Conservation (phyloP, 2,888 invertebrate genomes). For the Agelastica alni region DNA sequence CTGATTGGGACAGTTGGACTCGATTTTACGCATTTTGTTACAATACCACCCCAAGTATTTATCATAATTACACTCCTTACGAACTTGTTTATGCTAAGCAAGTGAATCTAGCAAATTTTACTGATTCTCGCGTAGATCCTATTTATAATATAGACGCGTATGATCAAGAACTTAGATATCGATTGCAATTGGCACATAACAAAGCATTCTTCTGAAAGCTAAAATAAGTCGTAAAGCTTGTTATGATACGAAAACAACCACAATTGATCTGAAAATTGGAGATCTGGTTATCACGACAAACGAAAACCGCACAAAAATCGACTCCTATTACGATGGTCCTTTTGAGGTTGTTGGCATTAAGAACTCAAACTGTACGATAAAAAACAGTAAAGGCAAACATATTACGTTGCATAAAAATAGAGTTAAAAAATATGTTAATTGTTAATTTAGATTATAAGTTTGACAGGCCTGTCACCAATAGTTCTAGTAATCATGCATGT, state of each 20-base stretch:
- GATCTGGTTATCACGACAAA: constrained; percentile 13
- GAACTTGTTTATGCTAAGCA: constrained; percentile 31
- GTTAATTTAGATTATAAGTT: not conserved
- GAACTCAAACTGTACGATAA: constrained; percentile 2
- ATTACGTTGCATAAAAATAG: constrained; percentile 8
- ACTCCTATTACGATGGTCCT: not conserved
- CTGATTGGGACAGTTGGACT: constrained; percentile 29
- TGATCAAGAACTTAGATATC: constrained; percentile 21
- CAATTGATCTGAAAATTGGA: constrained; percentile 1
- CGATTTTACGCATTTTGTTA: constrained; percentile 27
- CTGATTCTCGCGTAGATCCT: no score
- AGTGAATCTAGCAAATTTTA: constrained; percentile 17
- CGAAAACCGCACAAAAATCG: constrained; percentile 11
- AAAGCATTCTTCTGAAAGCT: constrained; percentile 16
- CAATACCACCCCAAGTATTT: constrained; percentile 30
- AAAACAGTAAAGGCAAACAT: not conserved
- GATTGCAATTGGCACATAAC: constrained; percentile 25
- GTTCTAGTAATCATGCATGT: not conserved
- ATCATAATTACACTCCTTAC: constrained; percentile 20
- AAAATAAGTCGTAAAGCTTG: constrained; percentile 19
- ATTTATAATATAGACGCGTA: constrained; percentile 30
- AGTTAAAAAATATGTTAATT: not conserved
- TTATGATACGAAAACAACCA: not conserved
- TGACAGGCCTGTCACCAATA: not conserved
- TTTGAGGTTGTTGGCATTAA: not conserved